phyloP scores from a whole-genome alignment of 2,797 vertebrate species.

The Cossypha dichroa region DNA sequence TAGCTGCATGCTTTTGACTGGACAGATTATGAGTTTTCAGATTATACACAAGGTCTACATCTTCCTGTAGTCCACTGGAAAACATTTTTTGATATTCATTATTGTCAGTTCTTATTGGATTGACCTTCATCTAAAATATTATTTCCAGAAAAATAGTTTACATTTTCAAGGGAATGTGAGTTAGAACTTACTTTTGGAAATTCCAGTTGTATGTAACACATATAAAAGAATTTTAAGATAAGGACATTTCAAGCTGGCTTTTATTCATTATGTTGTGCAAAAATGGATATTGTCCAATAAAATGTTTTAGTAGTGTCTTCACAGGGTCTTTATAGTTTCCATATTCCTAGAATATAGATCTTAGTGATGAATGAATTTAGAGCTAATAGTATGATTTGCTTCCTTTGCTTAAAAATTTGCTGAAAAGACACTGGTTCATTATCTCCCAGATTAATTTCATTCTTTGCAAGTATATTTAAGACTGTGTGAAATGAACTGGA shows the following conservation, averaged over 20 bases:
- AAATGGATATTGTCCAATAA: background rate
- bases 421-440: background rate
- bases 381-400: background rate
- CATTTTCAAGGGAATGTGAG: background rate
- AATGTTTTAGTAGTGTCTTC: background rate
- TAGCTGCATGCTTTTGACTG: background rate
- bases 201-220: background rate
- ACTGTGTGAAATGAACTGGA: background rate
- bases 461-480: background rate
- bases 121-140: background rate
- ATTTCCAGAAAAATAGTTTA: background rate
- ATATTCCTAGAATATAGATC: background rate
- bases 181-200: background rate
- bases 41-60: background rate
- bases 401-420: background rate
- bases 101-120: background rate
- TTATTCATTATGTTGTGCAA: background rate
- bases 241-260: background rate
- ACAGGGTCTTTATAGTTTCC: background rate
- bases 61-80: background rate
- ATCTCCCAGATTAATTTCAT: background rate
- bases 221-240: background rate
- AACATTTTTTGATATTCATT: background rate
- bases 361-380: background rate
- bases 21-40: background rate